A percentile compares a stretch with the other conserved stretches of the same genome.
phyloP scores from a whole-genome alignment of 2,888 invertebrate genomes.

The Aquatica leii region DNA sequence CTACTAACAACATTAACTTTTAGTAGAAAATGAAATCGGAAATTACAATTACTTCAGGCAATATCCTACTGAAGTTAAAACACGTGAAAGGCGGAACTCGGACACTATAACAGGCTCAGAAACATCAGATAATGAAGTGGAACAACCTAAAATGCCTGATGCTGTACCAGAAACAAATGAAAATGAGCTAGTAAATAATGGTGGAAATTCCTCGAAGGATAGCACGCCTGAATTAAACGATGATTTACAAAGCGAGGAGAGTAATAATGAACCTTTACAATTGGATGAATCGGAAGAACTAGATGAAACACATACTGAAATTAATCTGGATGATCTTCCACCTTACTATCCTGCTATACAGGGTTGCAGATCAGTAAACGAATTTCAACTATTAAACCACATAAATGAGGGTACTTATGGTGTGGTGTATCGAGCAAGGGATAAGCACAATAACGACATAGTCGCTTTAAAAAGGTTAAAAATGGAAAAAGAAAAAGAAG shows the following conservation, averaged over 20 bases:
- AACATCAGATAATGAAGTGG: slow-evolving; percentile 1
- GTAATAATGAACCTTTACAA: slow-evolving; percentile 26
- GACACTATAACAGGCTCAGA: slow-evolving; percentile 2
- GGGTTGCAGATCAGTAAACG: slow-evolving; percentile 97
- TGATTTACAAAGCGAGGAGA: not conserved
- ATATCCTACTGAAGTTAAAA: no score
- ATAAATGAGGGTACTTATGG: slow-evolving; percentile 99
- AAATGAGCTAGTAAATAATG: not conserved
- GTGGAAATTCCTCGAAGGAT: slow-evolving; percentile 32
- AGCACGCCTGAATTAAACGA: slow-evolving; percentile 22
- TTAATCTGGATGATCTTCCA: slow-evolving; percentile 68
- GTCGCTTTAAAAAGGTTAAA: slow-evolving; percentile 97
- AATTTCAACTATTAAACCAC: slow-evolving; percentile 96
- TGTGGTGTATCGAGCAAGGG: slow-evolving; percentile 95
- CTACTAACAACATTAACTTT: no score
- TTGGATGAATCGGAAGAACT: slow-evolving; percentile 33
- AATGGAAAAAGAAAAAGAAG: slow-evolving; percentile 99
- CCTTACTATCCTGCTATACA: slow-evolving; percentile 87
- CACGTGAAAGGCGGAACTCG: not conserved
- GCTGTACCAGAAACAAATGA: not conserved
- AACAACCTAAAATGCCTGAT: not conserved
- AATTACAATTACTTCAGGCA: no score
- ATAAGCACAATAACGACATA: slow-evolving; percentile 96
- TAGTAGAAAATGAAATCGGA: no score
- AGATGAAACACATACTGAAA: slow-evolving; percentile 53